Percentiles rank a stretch among this genome's conserved stretches.
phyloP scores from a whole-genome alignment of 2,888 invertebrate genomes.

The Galeruca laticollis region DNA sequence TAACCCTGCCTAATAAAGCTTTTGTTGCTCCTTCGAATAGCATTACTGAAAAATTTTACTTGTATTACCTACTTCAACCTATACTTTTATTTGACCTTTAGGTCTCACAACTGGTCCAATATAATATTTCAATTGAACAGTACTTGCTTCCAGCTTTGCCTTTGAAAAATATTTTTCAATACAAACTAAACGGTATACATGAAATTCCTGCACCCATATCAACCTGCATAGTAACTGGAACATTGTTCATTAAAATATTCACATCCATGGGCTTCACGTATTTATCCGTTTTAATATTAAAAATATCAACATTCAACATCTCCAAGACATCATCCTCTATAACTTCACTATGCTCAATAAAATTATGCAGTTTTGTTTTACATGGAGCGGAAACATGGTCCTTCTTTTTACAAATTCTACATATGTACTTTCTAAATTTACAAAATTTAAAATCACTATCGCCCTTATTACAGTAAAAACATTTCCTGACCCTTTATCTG shows the following conservation, averaged over 20 bases:
- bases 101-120: constrained; percentile 14
- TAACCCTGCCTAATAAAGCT: constrained; percentile 15
- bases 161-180: constrained; percentile 19
- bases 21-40: constrained; percentile 22
- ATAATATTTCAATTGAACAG: constrained; percentile 20
- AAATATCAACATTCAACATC: constrained; percentile 20
- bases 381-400: constrained; percentile 9
- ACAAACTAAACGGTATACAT: constrained; percentile 23
- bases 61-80: constrained; percentile 5
- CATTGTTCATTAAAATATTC: constrained; percentile 11
- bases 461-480: constrained; percentile 19
- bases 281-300: constrained; percentile 3
- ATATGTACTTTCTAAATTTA: constrained; percentile 19
- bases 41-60: constrained; percentile 21
- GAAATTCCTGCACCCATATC: constrained; percentile 32
- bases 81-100: constrained; percentile 23
- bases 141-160: neutral
- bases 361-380: constrained; percentile 15
- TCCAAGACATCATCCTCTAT: too few relatives aligned
- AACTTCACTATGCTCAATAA: neutral
- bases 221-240: constrained; percentile 15
- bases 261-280: constrained; percentile 12
- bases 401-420: constrained; percentile 17
- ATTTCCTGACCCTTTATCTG: neutral
- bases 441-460: constrained; percentile 21